A percentile compares a stretch with the other conserved stretches of the same genome.
phyloP scores from a whole-genome alignment of 2,113 vertebrate species.

The Halcyon malimbica region DNA sequence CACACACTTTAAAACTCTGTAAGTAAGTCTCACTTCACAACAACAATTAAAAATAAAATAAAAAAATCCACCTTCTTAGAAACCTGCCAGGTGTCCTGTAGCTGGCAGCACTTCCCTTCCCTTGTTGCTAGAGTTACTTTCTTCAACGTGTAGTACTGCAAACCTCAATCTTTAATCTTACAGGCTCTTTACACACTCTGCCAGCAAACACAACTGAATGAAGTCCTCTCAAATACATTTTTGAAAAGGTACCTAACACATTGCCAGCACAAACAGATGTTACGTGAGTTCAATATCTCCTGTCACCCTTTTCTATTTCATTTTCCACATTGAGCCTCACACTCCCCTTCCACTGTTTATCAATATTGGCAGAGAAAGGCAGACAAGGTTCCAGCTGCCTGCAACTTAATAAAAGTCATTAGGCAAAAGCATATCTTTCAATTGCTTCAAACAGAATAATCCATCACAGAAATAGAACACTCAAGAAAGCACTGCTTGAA shows the following conservation, averaged over 20 bases:
- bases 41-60: background rate
- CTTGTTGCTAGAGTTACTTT: background rate
- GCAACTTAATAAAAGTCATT: background rate
- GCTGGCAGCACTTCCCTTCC: background rate
- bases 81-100: background rate
- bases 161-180: background rate
- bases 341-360: background rate
- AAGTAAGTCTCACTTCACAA: background rate
- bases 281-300: fast-evolving
- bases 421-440: background rate
- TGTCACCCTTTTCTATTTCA: background rate
- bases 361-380: background rate
- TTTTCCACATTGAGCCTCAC: background rate
- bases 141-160: background rate
- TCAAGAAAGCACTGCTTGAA: background rate
- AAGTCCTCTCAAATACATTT: background rate
- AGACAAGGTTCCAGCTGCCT: background rate
- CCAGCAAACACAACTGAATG: background rate
- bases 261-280: background rate
- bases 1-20: background rate
- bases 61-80: background rate
- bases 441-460: background rate
- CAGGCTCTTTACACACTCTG: background rate
- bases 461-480: background rate
- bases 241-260: background rate